Evolutionary conservation across 2,797 vertebrate species (phyloP).

Genomic region (Gadopsis marmoratus): DNA sequence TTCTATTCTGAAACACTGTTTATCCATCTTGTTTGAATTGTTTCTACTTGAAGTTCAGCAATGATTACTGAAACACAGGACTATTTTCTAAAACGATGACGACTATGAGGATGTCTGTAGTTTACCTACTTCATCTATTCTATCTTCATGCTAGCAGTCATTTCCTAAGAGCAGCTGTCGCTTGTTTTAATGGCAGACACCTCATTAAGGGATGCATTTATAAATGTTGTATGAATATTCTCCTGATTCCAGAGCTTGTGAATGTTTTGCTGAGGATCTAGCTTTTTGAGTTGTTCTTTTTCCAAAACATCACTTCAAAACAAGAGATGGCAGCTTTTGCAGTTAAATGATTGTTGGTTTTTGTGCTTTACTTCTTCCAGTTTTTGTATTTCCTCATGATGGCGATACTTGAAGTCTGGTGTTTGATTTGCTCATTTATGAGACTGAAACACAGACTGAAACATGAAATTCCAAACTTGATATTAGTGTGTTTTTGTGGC

Average conservation of each 20-base stretch:
- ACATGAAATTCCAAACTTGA: neutral
- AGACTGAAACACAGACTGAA: neutral
- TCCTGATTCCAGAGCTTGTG: constrained; percentile 20
- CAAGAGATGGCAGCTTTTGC: neutral
- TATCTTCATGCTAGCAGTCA: neutral
- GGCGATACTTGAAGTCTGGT: constrained; percentile 46
- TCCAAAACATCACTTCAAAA: neutral
- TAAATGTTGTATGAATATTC: constrained; percentile 10
- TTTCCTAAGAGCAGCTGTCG: constrained; percentile 23
- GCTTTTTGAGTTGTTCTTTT: neutral
- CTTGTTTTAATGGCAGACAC: neutral
- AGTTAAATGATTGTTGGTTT: constrained; percentile 1
- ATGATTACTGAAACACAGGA: neutral
- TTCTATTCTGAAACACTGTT: constrained; percentile 48
- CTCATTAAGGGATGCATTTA: neutral
- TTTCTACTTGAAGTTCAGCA: constrained; percentile 52
- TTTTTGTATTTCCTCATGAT: constrained; percentile 16
- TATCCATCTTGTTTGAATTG: constrained; percentile 28
- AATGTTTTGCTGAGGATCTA: constrained; percentile 14
- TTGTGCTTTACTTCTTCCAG: constrained; percentile 1
- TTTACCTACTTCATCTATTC: constrained; percentile 10
- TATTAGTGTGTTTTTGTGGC: neutral
- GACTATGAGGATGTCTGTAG: constrained; percentile 8
- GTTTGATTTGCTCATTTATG: constrained; percentile 20
- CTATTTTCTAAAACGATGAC: constrained; percentile 8